Conservation (phyloP, 1,140 invertebrate species). For the Papilio helenus region DNA sequence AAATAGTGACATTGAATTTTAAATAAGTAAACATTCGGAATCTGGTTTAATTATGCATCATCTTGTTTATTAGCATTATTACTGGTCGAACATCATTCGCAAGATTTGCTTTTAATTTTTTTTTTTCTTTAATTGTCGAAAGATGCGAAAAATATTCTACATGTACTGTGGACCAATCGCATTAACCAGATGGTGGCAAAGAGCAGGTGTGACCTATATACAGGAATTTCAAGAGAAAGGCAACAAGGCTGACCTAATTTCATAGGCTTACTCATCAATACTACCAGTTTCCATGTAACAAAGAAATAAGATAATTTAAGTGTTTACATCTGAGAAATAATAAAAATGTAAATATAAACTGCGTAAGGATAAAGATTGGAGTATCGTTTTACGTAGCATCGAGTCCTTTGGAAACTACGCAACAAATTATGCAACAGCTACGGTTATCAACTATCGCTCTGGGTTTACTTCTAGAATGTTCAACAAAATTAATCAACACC, state of each 20-base stretch:
- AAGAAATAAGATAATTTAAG: background rate
- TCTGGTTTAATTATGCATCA: constrained; percentile 8
- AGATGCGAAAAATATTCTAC: background rate
- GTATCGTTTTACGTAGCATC: too few relatives aligned
- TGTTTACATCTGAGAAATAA: too few relatives aligned
- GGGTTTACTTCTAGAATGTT: background rate
- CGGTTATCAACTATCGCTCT: background rate
- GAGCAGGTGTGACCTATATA: constrained; percentile 15
- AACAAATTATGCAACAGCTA: background rate
- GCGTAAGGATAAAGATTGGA: too few relatives aligned
- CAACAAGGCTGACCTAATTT: background rate
- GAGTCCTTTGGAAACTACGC: too few relatives aligned
- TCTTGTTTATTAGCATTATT: constrained; percentile 11
- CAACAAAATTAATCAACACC: background rate
- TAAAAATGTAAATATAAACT: too few relatives aligned
- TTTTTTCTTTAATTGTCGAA: background rate
- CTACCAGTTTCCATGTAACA: background rate
- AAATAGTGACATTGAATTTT: constrained; percentile 27
- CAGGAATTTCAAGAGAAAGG: constrained; percentile 9
- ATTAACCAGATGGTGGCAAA: background rate
- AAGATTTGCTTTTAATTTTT: background rate
- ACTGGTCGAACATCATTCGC: background rate
- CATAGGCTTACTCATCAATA: background rate
- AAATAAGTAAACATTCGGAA: constrained; percentile 3
- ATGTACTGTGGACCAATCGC: background rate